Conservation (phyloP, 2,888 invertebrate species). For the Hirudinaria manillensis region DNA sequence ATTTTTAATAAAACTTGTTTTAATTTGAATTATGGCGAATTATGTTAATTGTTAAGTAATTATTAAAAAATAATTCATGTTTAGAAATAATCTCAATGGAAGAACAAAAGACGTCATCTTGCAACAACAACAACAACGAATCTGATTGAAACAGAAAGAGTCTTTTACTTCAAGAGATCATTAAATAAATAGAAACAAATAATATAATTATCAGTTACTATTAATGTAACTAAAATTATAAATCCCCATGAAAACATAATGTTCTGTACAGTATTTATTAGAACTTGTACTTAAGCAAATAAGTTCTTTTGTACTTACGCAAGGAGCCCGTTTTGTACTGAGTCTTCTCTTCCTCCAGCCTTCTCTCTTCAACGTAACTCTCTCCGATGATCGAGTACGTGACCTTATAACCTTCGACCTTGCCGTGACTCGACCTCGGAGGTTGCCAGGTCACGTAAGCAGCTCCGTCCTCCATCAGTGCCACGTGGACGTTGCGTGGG, state of each 20-base stretch:
- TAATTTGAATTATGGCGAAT: background rate
- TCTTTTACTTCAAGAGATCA: too few species aligned
- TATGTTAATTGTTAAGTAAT: background rate
- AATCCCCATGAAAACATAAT: too few species aligned
- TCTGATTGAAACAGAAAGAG: too few species aligned
- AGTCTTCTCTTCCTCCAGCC: constrained; percentile 36
- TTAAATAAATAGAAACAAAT: too few species aligned
- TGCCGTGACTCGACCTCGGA: constrained; percentile 82
- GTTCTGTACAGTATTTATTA: too few species aligned
- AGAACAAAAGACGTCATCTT: too few species aligned
- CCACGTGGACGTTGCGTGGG: constrained; percentile 57
- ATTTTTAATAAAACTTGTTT: background rate
- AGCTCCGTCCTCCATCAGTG: constrained; percentile 77
- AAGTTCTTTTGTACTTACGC: constrained; percentile 38
- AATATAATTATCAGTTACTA: too few species aligned
- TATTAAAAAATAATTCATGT: background rate
- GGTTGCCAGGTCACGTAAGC: constrained; percentile 86
- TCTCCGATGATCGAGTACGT: constrained; percentile 81
- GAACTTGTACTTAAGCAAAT: constrained; percentile 35
- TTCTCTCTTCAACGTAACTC: constrained; percentile 42
- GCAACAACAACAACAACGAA: too few species aligned
- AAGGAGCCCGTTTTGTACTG: constrained; percentile 37
- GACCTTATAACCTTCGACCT: constrained; percentile 76
- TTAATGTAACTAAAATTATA: too few species aligned
- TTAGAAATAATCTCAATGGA: background rate